Evolutionary conservation across 2,113 vertebrate genomes (phyloP), one percentile per base, ranked within the genome.

Genomic region (Ctenodactylus gundi): DNA sequence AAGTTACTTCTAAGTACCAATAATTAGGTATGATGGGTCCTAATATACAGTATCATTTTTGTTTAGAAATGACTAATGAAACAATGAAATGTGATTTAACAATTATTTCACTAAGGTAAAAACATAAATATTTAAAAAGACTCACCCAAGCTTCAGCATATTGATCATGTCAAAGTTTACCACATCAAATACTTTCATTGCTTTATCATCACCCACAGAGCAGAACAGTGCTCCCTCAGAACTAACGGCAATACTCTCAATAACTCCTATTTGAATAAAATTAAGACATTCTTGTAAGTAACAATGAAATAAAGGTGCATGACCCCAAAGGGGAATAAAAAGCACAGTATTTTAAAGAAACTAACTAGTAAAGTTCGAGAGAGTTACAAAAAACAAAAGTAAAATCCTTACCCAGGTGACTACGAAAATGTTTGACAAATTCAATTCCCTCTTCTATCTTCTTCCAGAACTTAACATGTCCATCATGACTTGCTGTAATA

Each of bases 111-210:
- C 29, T 83, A 90, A 94, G 39, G 53, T 81, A 92, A 93, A 94
- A 51, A 94, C 20, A 78, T 17, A 84, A 3, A 76, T 46, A 70
- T 76, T 93, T 92, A 75, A 91, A 85, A 34, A 36, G 81, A 98
- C 98, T 98, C 98, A 99, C 99, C 99, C 99, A 96, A 99, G 98
- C 96, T 99, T 99, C 92, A 99, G 98, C 99, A 99, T 99, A 95
- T 99, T 99, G 98, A 99, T 99, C 99, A 99, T 99, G 98, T 99
- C 99, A 95, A 99, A 99, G 98, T 99, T 99, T 94, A 99, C 99
- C 1, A 99, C 99, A 94, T 99, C 99, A 97, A 99, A 99, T 2
- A 99, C 99, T 96, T 99, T 99, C 99, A 99, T 99, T 94, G 99
- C 99, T 98, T 99, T 99, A 98, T 99, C 99, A 82, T 99, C 99